These are phyloP conservation scores for Pedetes capensis DNA, from an alignment of 2,113 vertebrate species.

Conservation along the genomic window DNA sequence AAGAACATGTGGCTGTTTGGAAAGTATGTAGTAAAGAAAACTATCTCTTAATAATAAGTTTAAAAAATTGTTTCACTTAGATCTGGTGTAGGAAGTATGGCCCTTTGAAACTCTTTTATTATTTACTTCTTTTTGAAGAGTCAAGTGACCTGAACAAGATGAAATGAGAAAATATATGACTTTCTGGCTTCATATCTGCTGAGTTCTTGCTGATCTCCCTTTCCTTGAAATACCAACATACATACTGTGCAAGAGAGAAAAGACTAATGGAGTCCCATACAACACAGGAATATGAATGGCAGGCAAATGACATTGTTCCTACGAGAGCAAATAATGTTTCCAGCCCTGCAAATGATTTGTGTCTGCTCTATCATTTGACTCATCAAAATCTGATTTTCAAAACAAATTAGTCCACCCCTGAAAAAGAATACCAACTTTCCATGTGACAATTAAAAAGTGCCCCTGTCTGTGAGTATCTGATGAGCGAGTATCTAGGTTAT, in stretches of 20 bases:
- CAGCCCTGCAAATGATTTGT: conserved; percentile 8
- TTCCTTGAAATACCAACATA: background rate
- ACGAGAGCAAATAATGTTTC: background rate
- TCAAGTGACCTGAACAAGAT: background rate
- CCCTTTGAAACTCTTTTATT: background rate
- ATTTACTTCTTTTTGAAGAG: conserved; percentile 1
- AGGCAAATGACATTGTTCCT: conserved; percentile 4
- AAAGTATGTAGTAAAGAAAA: background rate
- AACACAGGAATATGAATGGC: background rate
- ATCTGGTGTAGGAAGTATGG: background rate
- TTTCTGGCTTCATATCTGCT: conserved; percentile 20
- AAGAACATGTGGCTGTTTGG: background rate
- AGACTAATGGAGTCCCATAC: background rate
- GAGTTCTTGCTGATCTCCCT: background rate
- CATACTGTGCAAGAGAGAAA: background rate
- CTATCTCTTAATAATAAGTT: background rate
- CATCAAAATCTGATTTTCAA: conserved; percentile 65
- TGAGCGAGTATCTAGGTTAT: conserved; percentile 56
- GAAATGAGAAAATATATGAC: background rate
- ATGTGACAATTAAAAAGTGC: conserved; percentile 26
- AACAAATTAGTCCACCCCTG: conserved; percentile 55
- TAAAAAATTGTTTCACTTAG: background rate
- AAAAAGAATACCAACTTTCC: conserved; percentile 18
- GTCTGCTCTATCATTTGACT: conserved; percentile 38
- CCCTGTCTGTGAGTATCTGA: background rate